Percentiles rank a stretch among this genome's conserved stretches.
phyloP scores from a whole-genome alignment of 2,797 vertebrate species.

The Oreochromis grahami region DNA sequence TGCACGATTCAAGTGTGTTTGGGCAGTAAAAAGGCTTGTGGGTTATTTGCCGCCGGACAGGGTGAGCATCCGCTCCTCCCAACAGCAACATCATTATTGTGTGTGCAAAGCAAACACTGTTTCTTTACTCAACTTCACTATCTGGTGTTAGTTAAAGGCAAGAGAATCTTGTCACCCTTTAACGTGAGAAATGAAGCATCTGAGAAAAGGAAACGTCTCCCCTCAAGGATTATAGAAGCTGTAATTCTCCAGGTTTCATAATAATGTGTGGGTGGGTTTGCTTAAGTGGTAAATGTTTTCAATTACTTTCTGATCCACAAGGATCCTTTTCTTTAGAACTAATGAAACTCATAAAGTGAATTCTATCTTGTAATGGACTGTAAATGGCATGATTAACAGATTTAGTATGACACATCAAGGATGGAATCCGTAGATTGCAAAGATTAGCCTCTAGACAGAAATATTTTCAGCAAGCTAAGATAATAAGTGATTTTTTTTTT shows the following conservation, averaged over 20 bases:
- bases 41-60: conserved; percentile 63
- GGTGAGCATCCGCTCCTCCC: conserved; percentile 45
- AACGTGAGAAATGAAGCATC: conserved; percentile 35
- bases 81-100: conserved; percentile 74
- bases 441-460: not conserved
- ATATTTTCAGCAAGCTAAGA: not conserved
- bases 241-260: conserved; percentile 19
- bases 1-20: conserved; percentile 58
- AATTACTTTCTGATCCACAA: conserved; percentile 1
- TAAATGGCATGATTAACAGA: not conserved
- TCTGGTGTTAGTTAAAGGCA: conserved; percentile 52
- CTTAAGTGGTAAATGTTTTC: not conserved
- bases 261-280: conserved; percentile 6
- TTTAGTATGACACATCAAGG: not conserved
- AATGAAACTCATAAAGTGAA: not conserved
- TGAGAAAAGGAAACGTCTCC: not conserved
- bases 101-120: conserved; percentile 73
- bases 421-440: not conserved
- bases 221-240: conserved; percentile 9
- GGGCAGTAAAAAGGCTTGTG: conserved; percentile 62
- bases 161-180: conserved; percentile 27
- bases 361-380: not conserved
- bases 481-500: not conserved
- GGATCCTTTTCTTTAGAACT: not conserved
- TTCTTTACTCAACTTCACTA: conserved; percentile 56